Percentiles rank a stretch among this genome's conserved stretches.
Conservation (phyloP, 1,140 invertebrate genomes). For the Gyrodactylus bullatarudis region DNA sequence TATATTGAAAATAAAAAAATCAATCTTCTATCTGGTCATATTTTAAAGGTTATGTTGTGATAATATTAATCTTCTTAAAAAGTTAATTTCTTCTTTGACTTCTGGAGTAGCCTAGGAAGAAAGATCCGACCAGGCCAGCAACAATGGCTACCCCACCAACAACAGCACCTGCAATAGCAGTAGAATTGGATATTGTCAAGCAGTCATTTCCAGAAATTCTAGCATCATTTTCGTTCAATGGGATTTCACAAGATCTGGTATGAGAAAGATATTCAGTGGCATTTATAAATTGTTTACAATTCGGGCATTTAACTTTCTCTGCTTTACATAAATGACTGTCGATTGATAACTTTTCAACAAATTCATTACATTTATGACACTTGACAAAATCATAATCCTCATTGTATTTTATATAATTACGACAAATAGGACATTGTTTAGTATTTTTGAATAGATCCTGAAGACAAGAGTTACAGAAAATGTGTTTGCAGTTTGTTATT, state of each 20-base stretch:
- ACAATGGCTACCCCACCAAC: background rate
- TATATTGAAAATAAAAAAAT: too few species aligned
- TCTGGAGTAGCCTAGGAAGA: background rate
- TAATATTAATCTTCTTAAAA: background rate
- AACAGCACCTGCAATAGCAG: background rate
- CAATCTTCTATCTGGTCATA: too few species aligned
- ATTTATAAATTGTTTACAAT: background rate
- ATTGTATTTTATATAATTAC: background rate
- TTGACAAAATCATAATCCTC: background rate
- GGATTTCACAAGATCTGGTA: background rate
- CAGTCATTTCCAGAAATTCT: background rate
- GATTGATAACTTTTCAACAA: background rate
- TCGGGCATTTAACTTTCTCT: background rate
- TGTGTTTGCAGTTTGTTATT: background rate
- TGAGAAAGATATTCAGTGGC: background rate
- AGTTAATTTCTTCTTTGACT: background rate
- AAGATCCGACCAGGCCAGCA: background rate
- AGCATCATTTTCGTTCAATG: background rate
- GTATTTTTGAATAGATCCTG: background rate
- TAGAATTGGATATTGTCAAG: background rate
- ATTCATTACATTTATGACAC: background rate
- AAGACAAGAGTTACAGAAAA: background rate
- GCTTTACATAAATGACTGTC: background rate
- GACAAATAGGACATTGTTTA: background rate
- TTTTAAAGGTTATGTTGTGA: too few species aligned